Conservation (phyloP, 35 echinoderm and acorn worm genomes). For the Anneissia japonica region DNA sequence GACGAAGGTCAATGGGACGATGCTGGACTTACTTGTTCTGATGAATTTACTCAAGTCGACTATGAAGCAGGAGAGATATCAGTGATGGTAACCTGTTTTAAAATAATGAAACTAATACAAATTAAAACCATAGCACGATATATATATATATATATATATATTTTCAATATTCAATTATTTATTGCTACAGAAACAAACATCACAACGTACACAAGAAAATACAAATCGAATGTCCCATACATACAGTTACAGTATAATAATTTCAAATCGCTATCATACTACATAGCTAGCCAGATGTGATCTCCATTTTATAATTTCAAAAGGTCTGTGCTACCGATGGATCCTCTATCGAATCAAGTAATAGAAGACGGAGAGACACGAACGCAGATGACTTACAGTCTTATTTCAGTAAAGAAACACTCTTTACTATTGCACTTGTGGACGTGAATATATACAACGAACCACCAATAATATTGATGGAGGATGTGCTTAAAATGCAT, state of each 20-base stretch:
- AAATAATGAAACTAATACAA: too few species aligned
- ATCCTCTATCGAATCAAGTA: neutral
- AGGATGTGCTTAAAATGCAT: neutral
- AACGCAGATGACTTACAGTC: neutral
- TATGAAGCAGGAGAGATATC: too few species aligned
- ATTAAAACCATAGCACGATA: too few species aligned
- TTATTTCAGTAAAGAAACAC: conserved; percentile 24
- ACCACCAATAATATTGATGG: neutral
- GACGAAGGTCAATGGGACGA: too few species aligned
- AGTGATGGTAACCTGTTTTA: too few species aligned
- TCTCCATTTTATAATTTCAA: neutral
- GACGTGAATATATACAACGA: neutral
- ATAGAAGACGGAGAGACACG: neutral
- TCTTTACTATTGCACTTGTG: conserved; percentile 14
- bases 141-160: too few species aligned
- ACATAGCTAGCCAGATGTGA: neutral
- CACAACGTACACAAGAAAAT: too few species aligned
- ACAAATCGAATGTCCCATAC: too few species aligned
- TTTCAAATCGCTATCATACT: neutral
- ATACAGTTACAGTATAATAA: neutral
- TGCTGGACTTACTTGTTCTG: too few species aligned
- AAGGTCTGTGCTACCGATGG: conserved; percentile 12
- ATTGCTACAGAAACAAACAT: too few species aligned
- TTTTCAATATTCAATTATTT: too few species aligned
- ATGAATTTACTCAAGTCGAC: too few species aligned